Evolutionary conservation across 1,140 invertebrate species (phyloP).

Genomic region (Cherax quadricarinatus): DNA sequence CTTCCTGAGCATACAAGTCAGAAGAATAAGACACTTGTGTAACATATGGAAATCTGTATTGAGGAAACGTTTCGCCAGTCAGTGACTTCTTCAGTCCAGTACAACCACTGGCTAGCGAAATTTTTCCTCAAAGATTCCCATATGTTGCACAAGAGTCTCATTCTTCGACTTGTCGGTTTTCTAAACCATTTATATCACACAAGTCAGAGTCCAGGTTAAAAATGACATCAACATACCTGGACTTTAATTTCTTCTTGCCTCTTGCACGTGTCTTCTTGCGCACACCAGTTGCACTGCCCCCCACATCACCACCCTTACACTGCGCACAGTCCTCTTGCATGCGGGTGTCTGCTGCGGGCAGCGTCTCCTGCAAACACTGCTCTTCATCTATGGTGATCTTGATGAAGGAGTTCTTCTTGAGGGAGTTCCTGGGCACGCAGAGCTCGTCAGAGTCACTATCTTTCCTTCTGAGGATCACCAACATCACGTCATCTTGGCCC

Average conservation of each 20-base stretch:
- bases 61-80: no score
- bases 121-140: no score
- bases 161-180: no score
- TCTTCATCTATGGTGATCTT: not conserved
- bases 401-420: constrained; percentile 5
- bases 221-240: not conserved
- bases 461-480: constrained; percentile 10
- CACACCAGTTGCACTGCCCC: not conserved
- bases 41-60: no score
- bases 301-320: not conserved
- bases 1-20: no score
- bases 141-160: no score
- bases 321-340: not conserved
- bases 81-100: no score
- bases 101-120: no score
- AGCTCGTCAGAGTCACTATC: not conserved
- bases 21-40: no score
- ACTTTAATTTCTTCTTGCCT: not conserved
- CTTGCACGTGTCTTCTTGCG: not conserved
- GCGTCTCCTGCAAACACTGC: not conserved
- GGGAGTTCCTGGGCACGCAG: not conserved
- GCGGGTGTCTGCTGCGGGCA: not conserved
- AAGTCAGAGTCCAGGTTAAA: not conserved
- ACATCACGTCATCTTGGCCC: not conserved
- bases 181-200: no score